Conservation (phyloP, 2,113 vertebrate species). For the Chitala chitala region DNA sequence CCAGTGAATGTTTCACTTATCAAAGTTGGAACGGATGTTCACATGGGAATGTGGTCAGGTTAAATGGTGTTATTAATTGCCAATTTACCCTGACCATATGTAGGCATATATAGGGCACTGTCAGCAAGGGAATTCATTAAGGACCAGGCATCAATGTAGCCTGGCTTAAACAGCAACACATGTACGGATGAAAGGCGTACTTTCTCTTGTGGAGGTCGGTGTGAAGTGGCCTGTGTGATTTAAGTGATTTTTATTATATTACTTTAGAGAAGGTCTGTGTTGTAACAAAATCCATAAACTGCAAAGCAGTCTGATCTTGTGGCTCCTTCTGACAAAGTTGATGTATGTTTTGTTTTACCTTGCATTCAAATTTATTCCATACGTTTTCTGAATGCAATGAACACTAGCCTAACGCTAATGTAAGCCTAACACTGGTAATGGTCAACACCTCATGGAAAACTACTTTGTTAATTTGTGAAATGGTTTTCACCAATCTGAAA, state of each 20-base stretch:
- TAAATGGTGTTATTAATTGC: slow-evolving; percentile 14
- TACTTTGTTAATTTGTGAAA: too few species aligned
- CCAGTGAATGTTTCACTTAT: neutral
- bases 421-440: neutral
- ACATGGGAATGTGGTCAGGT: neutral
- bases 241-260: neutral
- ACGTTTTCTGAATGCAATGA: neutral
- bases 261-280: neutral
- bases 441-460: too few species aligned
- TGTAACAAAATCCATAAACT: neutral
- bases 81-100: slow-evolving; percentile 13
- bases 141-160: neutral
- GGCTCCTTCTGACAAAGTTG: neutral
- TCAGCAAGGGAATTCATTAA: slow-evolving; percentile 10
- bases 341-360: neutral
- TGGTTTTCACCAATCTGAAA: too few species aligned
- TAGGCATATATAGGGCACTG: neutral
- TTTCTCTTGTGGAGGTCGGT: neutral
- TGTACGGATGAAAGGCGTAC: neutral
- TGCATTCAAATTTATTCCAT: neutral
- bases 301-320: neutral
- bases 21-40: neutral
- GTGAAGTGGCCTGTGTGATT: slow-evolving; percentile 12
- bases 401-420: neutral
- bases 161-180: neutral